Evolutionary conservation across 2,888 invertebrate species (phyloP).

Genomic region (Lepidonotus clava): DNA sequence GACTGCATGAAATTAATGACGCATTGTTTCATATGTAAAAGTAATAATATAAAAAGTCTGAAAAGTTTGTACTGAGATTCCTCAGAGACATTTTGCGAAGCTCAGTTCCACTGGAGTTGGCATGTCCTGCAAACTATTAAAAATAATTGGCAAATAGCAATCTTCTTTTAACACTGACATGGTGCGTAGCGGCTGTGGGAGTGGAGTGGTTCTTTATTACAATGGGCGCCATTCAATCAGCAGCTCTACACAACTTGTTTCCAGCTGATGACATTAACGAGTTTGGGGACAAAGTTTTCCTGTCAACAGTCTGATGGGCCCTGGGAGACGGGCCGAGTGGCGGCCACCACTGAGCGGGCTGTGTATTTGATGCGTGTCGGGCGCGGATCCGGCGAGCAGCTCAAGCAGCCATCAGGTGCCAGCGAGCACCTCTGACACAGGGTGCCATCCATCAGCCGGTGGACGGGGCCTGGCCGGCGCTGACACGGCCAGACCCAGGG

Average conservation of each 20-base stretch:
- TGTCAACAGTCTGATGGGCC: slow-evolving; percentile 35
- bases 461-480: neutral
- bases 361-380: slow-evolving; percentile 46
- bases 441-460: slow-evolving; percentile 15
- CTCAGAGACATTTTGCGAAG: neutral
- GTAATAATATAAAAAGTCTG: too few species aligned
- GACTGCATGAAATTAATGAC: too few species aligned
- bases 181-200: neutral
- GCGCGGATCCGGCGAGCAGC: slow-evolving; percentile 40
- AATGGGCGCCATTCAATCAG: slow-evolving; percentile 43
- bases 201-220: slow-evolving; percentile 20
- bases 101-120: neutral
- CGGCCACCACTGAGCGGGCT: neutral
- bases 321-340: neutral
- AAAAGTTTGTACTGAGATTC: neutral
- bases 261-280: slow-evolving; percentile 44
- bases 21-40: too few species aligned
- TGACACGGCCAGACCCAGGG: neutral
- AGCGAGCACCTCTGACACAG: slow-evolving; percentile 27
- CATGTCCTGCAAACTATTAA: slow-evolving; percentile 16
- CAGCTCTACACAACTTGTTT: slow-evolving; percentile 23
- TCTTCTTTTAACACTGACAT: slow-evolving; percentile 2
- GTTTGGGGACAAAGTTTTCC: slow-evolving; percentile 44
- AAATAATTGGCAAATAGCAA: slow-evolving; percentile 46
- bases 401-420: slow-evolving; percentile 8